Evolutionary conservation across 2,888 invertebrate genomes (phyloP), one percentile per base, ranked within the genome.

Genomic region (Buathra laborator): DNA sequence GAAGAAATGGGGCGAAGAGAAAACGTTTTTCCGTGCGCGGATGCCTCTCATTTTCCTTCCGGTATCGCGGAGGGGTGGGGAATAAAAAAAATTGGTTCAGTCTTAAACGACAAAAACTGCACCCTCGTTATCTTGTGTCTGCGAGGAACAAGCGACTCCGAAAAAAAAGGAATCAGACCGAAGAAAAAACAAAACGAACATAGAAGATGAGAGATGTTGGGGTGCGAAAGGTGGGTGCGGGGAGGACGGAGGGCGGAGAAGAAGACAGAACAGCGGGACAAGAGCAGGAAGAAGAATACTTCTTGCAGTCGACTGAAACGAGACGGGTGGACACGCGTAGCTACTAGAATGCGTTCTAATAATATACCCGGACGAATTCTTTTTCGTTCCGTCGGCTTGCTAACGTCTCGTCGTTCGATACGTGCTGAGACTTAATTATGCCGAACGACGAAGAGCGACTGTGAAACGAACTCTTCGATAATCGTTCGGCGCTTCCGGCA

Each of bases 321-420:
- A 83, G 82, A 84, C 70, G 76, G 80, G 64, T 70, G 78, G 72
- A 74, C 68, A 75, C 79, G 46, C 43, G 37, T 51, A 77, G 56
- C 62, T 51, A 83, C 62, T 67, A 85, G 83, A 86, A 86, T 84
- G 80, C 67, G 56, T 64, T 75, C 92, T 89, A 89, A 90, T 88
- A 91, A 91, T 89, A 92, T 66, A 62, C 56, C 66, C 51, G 81
- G 89, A 90, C 86, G 81, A 83, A 86, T 88, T 87, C 83, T 88
- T 86, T 86, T 86, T 84, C 82, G 59, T 86, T 66, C 32, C 74
- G 53, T 82, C 24, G 53, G 66, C 77, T 62, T 59, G 76, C 16
- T 48, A 32, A 81, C 76, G 66, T 16, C 71, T 44, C 53, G 59
- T 53, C 56, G 71, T 80, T 16, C 75, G 77, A 77, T 81, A 78